Percentiles rank a stretch among this genome's conserved stretches.
phyloP scores from a whole-genome alignment of 2,797 vertebrate genomes.

The Phaenicophaeus curvirostris region DNA sequence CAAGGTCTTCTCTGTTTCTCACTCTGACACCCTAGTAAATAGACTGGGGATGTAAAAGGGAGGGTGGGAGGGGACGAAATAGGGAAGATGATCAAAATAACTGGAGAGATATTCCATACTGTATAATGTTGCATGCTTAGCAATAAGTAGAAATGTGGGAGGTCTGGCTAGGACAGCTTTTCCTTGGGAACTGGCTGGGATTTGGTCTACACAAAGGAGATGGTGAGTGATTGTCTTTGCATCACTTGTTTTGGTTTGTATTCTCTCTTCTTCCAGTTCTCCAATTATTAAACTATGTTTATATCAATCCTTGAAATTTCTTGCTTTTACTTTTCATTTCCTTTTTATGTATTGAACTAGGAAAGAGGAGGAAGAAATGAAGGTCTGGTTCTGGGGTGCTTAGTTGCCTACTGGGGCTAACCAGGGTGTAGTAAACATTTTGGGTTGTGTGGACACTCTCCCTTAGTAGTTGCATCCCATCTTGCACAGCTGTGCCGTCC shows the following conservation, averaged over 20 bases:
- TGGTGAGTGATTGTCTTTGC: background rate
- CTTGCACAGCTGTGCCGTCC: background rate
- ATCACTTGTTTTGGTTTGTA: background rate
- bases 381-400: background rate
- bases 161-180: background rate
- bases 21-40: rapidly evolving
- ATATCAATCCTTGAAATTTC: background rate
- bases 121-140: background rate
- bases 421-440: background rate
- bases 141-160: background rate
- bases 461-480: background rate
- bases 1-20: background rate
- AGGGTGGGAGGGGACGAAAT: background rate
- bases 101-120: background rate
- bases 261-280: background rate
- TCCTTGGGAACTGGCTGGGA: rapidly evolving
- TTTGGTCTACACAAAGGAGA: background rate
- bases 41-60: rapidly evolving
- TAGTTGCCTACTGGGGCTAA: background rate
- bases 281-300: background rate
- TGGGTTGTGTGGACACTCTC: background rate
- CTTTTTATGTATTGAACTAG: rapidly evolving
- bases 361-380: background rate
- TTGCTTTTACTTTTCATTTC: background rate
- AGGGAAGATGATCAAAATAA: rapidly evolving